Conservation (phyloP, 2,113 vertebrate genomes). For the Syrrhaptes paradoxus region DNA sequence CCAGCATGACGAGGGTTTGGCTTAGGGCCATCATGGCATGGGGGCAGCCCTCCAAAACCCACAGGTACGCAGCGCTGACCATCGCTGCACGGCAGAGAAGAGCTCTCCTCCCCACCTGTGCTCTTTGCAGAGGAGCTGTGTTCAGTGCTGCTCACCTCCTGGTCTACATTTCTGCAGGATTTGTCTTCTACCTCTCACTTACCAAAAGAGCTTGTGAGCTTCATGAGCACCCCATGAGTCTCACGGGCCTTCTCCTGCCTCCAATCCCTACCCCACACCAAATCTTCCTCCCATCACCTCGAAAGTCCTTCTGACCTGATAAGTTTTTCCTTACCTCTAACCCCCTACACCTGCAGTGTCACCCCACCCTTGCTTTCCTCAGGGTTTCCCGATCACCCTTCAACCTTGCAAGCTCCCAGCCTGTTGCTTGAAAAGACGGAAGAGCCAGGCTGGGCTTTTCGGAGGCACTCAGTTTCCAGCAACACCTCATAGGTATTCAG, state of each 20-base stretch:
- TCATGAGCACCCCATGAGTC: rapidly evolving
- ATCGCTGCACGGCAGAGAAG: rapidly evolving
- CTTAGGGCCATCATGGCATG: rapidly evolving
- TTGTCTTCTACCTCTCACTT: background rate
- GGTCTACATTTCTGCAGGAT: background rate
- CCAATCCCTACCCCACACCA: background rate
- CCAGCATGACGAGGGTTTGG: background rate
- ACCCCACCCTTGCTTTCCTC: background rate
- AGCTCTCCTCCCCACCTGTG: background rate
- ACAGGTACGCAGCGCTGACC: rapidly evolving
- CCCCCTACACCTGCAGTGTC: rapidly evolving
- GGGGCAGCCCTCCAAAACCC: background rate
- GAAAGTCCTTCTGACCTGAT: rapidly evolving
- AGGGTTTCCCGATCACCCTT: background rate
- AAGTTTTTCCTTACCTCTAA: background rate
- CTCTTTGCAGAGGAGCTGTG: background rate
- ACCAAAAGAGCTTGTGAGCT: background rate
- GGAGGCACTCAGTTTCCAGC: rapidly evolving
- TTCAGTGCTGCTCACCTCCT: background rate
- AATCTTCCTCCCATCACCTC: background rate
- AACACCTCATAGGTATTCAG: conserved; percentile 21
- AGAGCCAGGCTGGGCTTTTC: background rate
- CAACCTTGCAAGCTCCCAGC: background rate
- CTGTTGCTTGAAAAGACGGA: background rate
- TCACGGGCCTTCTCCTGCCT: background rate